Base-by-base conservation (phyloP, 2,113 vertebrate genomes). In the Cryptomyrus ogoouensis region DNA sequence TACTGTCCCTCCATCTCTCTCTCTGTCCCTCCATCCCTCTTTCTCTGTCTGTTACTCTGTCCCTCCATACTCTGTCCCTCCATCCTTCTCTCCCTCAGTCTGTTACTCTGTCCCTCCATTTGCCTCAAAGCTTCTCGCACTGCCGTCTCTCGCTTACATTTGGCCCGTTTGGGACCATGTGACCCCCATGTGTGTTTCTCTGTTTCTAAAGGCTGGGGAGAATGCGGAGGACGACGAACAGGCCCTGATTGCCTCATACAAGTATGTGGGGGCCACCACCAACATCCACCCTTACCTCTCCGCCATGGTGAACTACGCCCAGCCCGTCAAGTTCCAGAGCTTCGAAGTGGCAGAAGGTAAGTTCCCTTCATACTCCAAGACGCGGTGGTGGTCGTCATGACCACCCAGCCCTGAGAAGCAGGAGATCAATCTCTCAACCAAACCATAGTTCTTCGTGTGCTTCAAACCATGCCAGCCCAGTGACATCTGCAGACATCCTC, bases 221-320 rank as follows among this genome's bases (percentile, higher is more conserved):
- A 97, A 95, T 12, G 94, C 96, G 19, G 98, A 99, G 93, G 97
- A 99, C 89, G 97, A 97, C 35, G 98, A 99, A 49, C 98, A 99
- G 94, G 98, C 97, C 0, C 96, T 98, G 94, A 99, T 99, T 93
- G 97, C 98, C 91, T 98, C 98, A 90, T 99, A 99, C 94, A 99
- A 98, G 89, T 99, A 99, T 53, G 98, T 98, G 88, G 98, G 98
- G 92, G 98, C 98, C 93, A 99, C 98, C 91, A 99, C 98, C 6
- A 99, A 99, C 92, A 99, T 99, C 94, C 98, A 99, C 93, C 98
- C 98, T 0, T 98, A 96, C 93, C 96, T 99, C 91, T 99, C 98
- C 74, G 97, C 98, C 47, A 98, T 99, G 98, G 98, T 99, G 95
- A 99, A 99, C 96, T 99, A 99, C 89, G 98, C 98, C 88, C 98